Evolutionary conservation across 2,113 vertebrate species (phyloP).

Genomic region (Aptenodytes forsteri): DNA sequence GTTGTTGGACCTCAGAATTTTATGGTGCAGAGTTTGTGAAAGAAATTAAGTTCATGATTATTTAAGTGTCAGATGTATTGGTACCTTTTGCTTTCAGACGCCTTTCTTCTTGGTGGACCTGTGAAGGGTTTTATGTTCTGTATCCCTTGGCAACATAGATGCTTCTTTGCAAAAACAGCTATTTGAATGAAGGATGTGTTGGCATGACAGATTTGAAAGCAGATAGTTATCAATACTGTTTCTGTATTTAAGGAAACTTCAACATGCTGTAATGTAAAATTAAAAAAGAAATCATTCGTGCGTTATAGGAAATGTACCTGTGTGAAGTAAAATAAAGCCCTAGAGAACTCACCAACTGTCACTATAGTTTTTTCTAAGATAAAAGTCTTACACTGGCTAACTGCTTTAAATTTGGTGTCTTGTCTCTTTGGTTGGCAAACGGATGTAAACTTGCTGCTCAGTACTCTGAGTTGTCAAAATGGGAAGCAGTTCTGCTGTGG

Average conservation of each 20-base stretch:
- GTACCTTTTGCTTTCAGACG: background rate
- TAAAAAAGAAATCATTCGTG: background rate
- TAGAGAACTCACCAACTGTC: background rate
- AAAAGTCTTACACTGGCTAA: background rate
- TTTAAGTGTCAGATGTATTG: background rate
- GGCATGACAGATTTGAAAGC: background rate
- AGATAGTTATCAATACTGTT: background rate
- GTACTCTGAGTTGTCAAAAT: background rate
- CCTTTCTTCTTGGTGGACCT: background rate
- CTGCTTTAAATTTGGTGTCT: background rate
- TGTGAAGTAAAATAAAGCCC: background rate
- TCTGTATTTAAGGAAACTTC: background rate
- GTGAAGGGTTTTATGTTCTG: background rate
- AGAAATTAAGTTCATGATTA: background rate
- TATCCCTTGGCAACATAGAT: slow-evolving; percentile 23
- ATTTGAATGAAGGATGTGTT: background rate
- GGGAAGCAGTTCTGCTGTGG: background rate
- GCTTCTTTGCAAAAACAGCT: background rate
- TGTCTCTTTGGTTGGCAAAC: background rate
- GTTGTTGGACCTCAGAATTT: background rate
- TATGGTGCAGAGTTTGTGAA: background rate
- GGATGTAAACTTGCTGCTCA: background rate
- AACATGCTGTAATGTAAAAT: background rate
- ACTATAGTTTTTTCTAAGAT: background rate
- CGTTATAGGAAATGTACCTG: background rate